Evolutionary conservation across 2,888 invertebrate species (phyloP).

Genomic region (Megaustenia siamemsis): DNA sequence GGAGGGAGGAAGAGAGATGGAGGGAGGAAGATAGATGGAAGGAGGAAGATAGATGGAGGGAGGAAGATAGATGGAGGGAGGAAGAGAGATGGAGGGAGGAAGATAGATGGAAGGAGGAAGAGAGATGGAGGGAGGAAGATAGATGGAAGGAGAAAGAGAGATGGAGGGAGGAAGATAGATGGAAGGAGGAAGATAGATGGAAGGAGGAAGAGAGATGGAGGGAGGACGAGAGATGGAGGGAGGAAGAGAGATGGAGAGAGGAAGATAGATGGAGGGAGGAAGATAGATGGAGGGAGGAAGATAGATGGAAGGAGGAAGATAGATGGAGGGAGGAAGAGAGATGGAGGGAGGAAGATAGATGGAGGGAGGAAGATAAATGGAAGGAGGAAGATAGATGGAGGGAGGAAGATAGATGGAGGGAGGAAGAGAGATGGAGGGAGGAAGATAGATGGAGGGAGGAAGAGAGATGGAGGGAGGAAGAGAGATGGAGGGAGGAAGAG

Average conservation of each 20-base stretch:
- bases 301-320: background rate
- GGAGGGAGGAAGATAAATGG: background rate
- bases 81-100: background rate
- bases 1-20: background rate
- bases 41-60: background rate
- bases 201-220: background rate
- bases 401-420: conserved; percentile 5
- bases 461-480: background rate
- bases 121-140: background rate
- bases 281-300: conserved; percentile 11
- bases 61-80: background rate
- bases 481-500: background rate
- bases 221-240: background rate
- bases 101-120: background rate
- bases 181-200: background rate
- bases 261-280: background rate
- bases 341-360: background rate
- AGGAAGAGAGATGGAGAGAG: background rate
- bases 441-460: background rate
- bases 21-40: background rate
- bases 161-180: background rate
- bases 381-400: background rate
- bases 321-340: background rate
- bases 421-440: background rate
- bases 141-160: background rate